These are phyloP conservation scores for Gallinago undulata DNA, from an alignment of 2,113 vertebrate species.

Conservation along the genomic window DNA sequence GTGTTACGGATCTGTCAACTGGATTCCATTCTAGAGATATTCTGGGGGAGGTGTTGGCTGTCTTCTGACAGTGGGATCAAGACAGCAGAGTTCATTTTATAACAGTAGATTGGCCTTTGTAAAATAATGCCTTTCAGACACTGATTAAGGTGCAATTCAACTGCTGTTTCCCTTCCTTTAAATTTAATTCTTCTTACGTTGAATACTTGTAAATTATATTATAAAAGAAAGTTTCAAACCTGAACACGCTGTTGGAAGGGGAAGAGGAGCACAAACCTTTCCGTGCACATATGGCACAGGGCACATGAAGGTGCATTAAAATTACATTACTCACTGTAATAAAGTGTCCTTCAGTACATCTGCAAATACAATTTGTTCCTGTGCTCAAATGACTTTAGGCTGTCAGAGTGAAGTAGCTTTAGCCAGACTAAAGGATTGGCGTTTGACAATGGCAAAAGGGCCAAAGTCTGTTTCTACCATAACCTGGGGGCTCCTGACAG, in stretches of 20 bases:
- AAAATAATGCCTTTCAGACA: neutral
- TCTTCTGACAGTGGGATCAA: neutral
- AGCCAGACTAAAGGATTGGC: neutral
- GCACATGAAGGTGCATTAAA: neutral
- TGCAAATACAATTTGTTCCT: neutral
- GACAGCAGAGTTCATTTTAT: neutral
- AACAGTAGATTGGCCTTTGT: neutral
- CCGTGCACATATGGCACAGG: neutral
- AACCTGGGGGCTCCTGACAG: neutral
- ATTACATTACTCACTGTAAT: neutral
- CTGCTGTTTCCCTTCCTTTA: neutral
- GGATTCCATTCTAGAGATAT: neutral
- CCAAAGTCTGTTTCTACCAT: neutral
- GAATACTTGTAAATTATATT: neutral
- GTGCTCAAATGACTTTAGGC: neutral
- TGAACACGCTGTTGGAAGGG: neutral
- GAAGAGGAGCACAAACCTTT: neutral
- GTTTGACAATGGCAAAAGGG: fast-evolving
- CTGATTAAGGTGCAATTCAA: neutral
- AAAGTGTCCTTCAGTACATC: neutral
- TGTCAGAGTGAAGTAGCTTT: neutral
- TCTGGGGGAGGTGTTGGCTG: neutral
- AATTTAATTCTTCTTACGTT: neutral
- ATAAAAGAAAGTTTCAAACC: neutral
- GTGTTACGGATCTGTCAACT: neutral